Evolutionary conservation across 2,888 invertebrate genomes (phyloP).

Genomic region (Cataglyphis livida): DNA sequence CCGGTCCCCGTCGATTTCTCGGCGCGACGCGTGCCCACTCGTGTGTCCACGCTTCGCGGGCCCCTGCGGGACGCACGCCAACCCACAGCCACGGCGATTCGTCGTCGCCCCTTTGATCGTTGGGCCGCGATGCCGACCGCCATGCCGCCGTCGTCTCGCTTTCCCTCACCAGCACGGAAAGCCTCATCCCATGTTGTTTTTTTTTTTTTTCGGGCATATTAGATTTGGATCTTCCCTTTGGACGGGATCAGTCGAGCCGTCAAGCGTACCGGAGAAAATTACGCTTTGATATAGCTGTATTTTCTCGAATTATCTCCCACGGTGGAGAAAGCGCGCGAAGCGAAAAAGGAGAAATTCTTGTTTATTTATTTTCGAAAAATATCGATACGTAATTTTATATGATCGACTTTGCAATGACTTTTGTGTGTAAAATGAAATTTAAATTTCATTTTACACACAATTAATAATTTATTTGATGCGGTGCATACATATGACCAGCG

Average conservation of each 20-base stretch:
- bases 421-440: background rate
- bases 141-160: slow-evolving; percentile 24
- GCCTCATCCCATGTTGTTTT: background rate
- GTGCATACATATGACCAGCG: background rate
- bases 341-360: background rate
- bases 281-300: slow-evolving; percentile 37
- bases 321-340: background rate
- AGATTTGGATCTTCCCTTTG: slow-evolving; percentile 36
- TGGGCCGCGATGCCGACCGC: slow-evolving; percentile 48
- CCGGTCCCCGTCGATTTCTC: slow-evolving; percentile 66
- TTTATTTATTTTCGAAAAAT: background rate
- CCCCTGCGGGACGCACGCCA: slow-evolving; percentile 51
- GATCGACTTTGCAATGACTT: background rate
- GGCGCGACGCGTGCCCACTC: slow-evolving; percentile 80
- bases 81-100: slow-evolving; percentile 42
- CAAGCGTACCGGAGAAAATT: slow-evolving; percentile 35
- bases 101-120: slow-evolving; percentile 38
- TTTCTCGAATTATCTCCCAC: slow-evolving; percentile 1
- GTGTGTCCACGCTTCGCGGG: slow-evolving; percentile 77
- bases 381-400: background rate
- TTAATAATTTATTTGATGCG: background rate
- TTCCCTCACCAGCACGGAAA: slow-evolving; percentile 40
- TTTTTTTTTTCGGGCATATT: slow-evolving; percentile 28
- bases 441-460: background rate
- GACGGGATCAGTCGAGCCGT: slow-evolving; percentile 7